Percentiles rank a stretch among this genome's conserved stretches.
These are phyloP conservation scores for Ctenomys sociabilis DNA, from an alignment of 2,113 vertebrate genomes.

Conservation along the genomic window DNA sequence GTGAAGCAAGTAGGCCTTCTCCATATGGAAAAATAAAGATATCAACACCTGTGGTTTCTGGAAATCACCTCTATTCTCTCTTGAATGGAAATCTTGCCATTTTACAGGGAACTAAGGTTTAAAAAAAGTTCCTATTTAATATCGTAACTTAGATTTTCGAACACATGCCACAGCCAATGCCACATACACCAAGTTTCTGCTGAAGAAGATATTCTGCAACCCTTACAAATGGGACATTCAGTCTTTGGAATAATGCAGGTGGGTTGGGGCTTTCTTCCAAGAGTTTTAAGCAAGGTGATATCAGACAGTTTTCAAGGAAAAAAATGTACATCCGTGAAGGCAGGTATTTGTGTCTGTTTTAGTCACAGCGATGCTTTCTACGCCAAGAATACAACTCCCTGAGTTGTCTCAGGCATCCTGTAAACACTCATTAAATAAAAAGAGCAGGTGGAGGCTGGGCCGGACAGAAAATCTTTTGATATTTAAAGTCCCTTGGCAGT, in stretches of 20 bases:
- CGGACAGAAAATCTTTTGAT: slow-evolving; percentile 31
- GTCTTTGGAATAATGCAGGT: not conserved
- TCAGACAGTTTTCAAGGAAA: not conserved
- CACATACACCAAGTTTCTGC: not conserved
- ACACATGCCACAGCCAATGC: not conserved
- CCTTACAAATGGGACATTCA: not conserved
- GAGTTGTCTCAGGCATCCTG: not conserved
- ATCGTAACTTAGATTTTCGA: not conserved
- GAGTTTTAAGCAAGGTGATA: not conserved
- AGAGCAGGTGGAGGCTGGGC: not conserved
- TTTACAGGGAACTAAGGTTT: not conserved
- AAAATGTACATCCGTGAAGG: not conserved
- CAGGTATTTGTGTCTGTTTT: slow-evolving; percentile 38
- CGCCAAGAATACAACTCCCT: not conserved
- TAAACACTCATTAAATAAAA: slow-evolving; percentile 42
- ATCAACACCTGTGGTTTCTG: not conserved
- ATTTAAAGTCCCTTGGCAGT: slow-evolving; percentile 57
- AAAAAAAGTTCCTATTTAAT: not conserved
- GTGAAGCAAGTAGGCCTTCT: not conserved
- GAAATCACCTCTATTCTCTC: not conserved
- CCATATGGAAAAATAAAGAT: not conserved
- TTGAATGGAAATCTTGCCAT: not conserved
- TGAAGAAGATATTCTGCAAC: not conserved
- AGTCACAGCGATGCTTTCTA: not conserved
- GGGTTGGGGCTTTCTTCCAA: not conserved